Evolutionary conservation across 2,797 vertebrate genomes (phyloP).

Genomic region (Enteromius trimaculatus): DNA sequence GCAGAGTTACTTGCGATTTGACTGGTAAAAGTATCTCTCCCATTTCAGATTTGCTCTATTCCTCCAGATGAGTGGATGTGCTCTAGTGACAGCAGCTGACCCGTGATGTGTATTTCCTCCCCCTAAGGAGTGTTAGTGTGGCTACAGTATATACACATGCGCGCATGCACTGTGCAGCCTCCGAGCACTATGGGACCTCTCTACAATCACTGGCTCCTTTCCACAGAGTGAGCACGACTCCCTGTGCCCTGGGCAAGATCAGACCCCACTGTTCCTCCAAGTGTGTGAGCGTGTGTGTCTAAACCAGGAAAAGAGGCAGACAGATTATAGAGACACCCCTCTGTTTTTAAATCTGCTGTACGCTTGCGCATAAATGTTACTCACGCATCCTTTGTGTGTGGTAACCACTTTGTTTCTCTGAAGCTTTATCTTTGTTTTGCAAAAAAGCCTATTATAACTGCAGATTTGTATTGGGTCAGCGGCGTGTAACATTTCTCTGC

Average conservation of each 20-base stretch:
- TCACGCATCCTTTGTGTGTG: constrained; percentile 26
- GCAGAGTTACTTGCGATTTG: not conserved
- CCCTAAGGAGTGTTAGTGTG: constrained; percentile 51
- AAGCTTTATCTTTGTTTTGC: constrained; percentile 29
- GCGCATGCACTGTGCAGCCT: constrained; percentile 18
- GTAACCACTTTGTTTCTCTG: constrained; percentile 6
- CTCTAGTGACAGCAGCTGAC: constrained; percentile 54
- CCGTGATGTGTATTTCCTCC: constrained; percentile 56
- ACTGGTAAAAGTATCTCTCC: not conserved
- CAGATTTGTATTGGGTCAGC: constrained; percentile 30
- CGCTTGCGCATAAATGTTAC: not conserved
- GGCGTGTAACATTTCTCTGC: not conserved
- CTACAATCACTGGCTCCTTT: constrained; percentile 51
- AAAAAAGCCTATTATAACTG: constrained; percentile 16
- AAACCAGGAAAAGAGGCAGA: constrained; percentile 1
- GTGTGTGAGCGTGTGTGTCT: constrained; percentile 22
- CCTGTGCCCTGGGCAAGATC: constrained; percentile 39
- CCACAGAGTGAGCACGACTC: constrained; percentile 48
- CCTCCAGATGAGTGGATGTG: constrained; percentile 47
- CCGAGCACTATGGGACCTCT: constrained; percentile 40
- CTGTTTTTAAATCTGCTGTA: constrained; percentile 25
- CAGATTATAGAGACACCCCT: constrained; percentile 6
- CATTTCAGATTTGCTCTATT: not conserved
- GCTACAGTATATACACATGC: constrained; percentile 30
- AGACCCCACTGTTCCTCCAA: constrained; percentile 37